These are phyloP conservation scores for Drosophila anceps DNA, from an alignment of 2,888 invertebrate genomes.

Conservation along the genomic window DNA sequence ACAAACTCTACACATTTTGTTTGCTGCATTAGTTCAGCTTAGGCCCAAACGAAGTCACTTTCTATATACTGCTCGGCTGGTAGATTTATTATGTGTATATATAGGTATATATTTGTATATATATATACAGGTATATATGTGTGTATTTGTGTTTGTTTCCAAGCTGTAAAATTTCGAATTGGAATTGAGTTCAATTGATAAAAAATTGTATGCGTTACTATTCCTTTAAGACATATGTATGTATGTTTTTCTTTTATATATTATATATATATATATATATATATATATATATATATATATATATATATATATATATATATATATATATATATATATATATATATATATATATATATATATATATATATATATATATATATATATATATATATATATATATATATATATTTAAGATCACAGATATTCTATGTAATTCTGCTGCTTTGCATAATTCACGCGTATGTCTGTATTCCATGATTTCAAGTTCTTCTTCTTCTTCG, in stretches of 20 bases:
- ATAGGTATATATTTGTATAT: too few relatives aligned
- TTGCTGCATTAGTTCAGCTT: not conserved
- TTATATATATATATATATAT: constrained; percentile 11
- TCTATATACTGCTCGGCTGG: not conserved
- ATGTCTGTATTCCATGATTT: constrained; percentile 63
- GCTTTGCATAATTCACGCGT: constrained; percentile 65
- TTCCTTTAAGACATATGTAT: constrained; percentile 23
- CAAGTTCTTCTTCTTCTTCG: constrained; percentile 26
- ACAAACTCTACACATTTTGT: not conserved
- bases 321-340: constrained; percentile 51
- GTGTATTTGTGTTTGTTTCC: not conserved
- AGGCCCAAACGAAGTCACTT: not conserved
- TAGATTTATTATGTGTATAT: not conserved
- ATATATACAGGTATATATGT: not conserved
- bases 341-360: constrained; percentile 17
- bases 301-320: constrained; percentile 67
- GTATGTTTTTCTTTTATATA: not conserved
- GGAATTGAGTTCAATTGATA: not conserved
- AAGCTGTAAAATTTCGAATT: constrained; percentile 6
- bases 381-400: constrained; percentile 13
- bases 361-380: constrained; percentile 19
- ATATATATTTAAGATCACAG: constrained; percentile 86
- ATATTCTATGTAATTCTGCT: constrained; percentile 85
- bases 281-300: constrained; percentile 19
- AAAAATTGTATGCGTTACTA: not conserved